Base-by-base conservation (phyloP, 2,113 vertebrate genomes). In the Aspiorhynchus laticeps region DNA sequence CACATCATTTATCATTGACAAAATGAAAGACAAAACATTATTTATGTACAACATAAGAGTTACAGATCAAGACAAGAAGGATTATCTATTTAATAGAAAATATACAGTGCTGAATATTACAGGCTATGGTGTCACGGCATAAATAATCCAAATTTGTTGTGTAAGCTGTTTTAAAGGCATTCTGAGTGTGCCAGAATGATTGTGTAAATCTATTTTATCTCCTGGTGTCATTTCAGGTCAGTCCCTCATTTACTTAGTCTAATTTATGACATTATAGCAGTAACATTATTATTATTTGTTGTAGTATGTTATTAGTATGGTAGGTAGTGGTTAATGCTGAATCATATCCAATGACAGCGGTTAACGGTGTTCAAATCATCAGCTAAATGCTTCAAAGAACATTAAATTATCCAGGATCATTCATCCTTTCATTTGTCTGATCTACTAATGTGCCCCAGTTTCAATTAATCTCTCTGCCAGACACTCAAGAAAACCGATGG, bases 391-490 rank as follows among this genome's bases (percentile, higher is more conserved):
- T 84, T 84, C 15, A 74, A 84, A 74, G 83, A 75, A 75, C 69
- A 84, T 84, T 84, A 75, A 73, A 84, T 84, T 84, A 74, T 84
- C 67, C 69, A 21, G 83, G 67, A 84, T 33, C 51, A 84, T 74
- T 84, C 83, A 84, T 84, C 83, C 83, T 74, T 74, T 74, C 82
- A 84, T 59, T 84, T 59, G 83, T 84, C 83, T 84, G 83, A 84
- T 84, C 83, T 84, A 84, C 69, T 84, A 84, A 84, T 84, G 69
- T 84, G 83, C 69, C 67, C 83, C 83, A 74, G 19, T 84, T 84
- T 84, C 83, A 74, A 41, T 59, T 84, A 84, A 84, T 84, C 83
- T 74, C 83, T 75, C 46, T 84, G 83, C 69, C 83, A 84, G 83
- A 74, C 83, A 84, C 69, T 51, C 67, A 84, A 84, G 82, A 84